Evolutionary conservation across 2,113 vertebrate genomes (phyloP), one percentile per base, ranked within the genome.

Genomic region (Carollia perspicillata): DNA sequence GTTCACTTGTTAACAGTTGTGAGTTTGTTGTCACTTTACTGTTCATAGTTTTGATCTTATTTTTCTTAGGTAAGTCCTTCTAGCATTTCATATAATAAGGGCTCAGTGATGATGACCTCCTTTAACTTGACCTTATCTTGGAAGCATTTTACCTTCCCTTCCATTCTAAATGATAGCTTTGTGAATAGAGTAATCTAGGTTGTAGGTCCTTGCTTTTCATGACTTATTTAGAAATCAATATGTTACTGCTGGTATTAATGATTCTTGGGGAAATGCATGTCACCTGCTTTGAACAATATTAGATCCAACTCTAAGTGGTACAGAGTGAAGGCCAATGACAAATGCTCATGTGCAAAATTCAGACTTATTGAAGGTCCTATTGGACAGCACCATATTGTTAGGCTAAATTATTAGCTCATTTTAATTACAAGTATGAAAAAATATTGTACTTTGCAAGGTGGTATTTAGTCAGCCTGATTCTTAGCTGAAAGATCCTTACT

Each of bases 251-350:
- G 14, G 60, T 60, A 55, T 90, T 88, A 88, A 28, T 47, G 35
- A 40, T 84, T 83, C 37, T 66, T 40, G 8, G 65, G 93, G 84
- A 95, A 95, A 84, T 66, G 16, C 1, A 87, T 68, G 86, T 81
- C 86, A 53, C 84, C 93, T 77, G 88, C 92, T 97, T 95, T 89
- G 95, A 96, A 85, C 87, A 81, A 47, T 78, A 84, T 77, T 75
- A 92, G 66, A 53, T 79, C 83, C 86, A 91, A 93, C 79, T 86
- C 55, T 53, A 90, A 69, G 65, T 26, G 23, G 30, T 17, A 20
- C 35, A 85, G 79, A 85, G 75, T 26, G 28, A 90, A 79, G 77
- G 72, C 69, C 30, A 51, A 66, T 30, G 44, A 60, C 51, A 65
- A 53, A 87, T 47, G 69, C 84, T 71, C 93, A 47, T 83, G 16